phyloP scores from a whole-genome alignment of 1,140 invertebrate genomes.

The Hyphantria cunea region DNA sequence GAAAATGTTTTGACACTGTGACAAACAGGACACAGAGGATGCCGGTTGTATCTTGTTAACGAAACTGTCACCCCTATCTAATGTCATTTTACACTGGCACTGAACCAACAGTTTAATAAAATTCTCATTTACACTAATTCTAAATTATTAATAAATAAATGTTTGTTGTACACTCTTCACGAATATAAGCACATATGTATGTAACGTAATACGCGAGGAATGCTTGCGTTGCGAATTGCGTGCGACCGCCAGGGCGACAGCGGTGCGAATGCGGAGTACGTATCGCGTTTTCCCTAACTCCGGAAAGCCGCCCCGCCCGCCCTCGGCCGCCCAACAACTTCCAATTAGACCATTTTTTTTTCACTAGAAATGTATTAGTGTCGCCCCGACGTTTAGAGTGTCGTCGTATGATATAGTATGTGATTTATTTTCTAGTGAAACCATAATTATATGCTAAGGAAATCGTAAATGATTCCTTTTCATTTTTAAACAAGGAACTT shows the following conservation, averaged over 20 bases:
- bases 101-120: slow-evolving; percentile 17
- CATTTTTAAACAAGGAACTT: neutral
- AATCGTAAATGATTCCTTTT: slow-evolving; percentile 10
- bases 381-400: slow-evolving; percentile 15
- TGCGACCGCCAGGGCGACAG: slow-evolving; percentile 50
- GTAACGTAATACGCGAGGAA: neutral
- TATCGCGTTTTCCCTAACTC: slow-evolving; percentile 52
- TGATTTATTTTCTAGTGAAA: slow-evolving; percentile 27
- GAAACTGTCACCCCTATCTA: slow-evolving; percentile 70
- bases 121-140: slow-evolving; percentile 15
- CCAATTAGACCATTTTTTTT: slow-evolving; percentile 42
- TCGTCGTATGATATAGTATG: neutral
- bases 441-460: slow-evolving; percentile 3
- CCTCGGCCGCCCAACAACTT: slow-evolving; percentile 50
- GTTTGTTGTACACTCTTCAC: slow-evolving; percentile 16
- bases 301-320: slow-evolving; percentile 61
- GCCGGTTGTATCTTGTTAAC: slow-evolving; percentile 77
- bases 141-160: neutral
- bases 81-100: slow-evolving; percentile 63
- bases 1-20: slow-evolving; percentile 81
- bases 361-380: slow-evolving; percentile 47
- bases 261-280: slow-evolving; percentile 50
- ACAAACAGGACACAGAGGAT: slow-evolving; percentile 77
- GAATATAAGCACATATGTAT: slow-evolving; percentile 14
- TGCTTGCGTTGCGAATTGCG: slow-evolving; percentile 32